phyloP scores from a whole-genome alignment of 37 sponge, comb jelly and placozoan species.

The Beroe forskalii region DNA sequence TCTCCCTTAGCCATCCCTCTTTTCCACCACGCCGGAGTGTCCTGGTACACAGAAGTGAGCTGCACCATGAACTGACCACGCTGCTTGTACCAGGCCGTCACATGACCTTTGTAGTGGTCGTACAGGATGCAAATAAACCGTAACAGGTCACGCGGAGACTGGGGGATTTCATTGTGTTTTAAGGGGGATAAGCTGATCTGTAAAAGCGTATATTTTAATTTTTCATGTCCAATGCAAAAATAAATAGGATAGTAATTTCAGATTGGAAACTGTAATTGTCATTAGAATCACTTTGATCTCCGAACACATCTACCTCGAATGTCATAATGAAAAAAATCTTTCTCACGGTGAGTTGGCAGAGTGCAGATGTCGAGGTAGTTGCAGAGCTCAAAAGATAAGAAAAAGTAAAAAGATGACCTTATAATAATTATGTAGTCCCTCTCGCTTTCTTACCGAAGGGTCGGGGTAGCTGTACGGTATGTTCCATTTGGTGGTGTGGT shows the following conservation, averaged over 20 bases:
- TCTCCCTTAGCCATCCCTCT: too few relatives aligned
- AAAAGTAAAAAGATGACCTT: background rate
- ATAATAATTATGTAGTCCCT: too few relatives aligned
- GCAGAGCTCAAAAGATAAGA: background rate
- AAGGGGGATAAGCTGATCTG: background rate
- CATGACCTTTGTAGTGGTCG: background rate
- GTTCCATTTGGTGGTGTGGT: background rate
- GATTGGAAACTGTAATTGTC: too few relatives aligned
- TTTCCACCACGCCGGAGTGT: background rate
- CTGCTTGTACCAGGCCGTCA: slow-evolving; percentile 32
- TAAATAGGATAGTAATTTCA: too few relatives aligned
- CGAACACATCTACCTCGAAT: too few relatives aligned
- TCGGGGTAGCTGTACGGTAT: background rate
- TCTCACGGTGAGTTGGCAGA: too few relatives aligned
- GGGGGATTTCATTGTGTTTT: background rate
- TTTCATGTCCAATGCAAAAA: too few relatives aligned
- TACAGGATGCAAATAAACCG: background rate
- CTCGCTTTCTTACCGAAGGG: background rate
- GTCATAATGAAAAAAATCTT: too few relatives aligned
- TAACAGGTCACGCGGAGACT: background rate
- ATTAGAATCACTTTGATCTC: too few relatives aligned
- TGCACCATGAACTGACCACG: background rate
- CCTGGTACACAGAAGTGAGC: background rate
- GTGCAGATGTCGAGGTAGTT: too few relatives aligned
- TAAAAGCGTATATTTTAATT: too few relatives aligned